Evolutionary conservation across 2,113 vertebrate genomes (phyloP).

Genomic region (Chamaetylas fuelleborni): DNA sequence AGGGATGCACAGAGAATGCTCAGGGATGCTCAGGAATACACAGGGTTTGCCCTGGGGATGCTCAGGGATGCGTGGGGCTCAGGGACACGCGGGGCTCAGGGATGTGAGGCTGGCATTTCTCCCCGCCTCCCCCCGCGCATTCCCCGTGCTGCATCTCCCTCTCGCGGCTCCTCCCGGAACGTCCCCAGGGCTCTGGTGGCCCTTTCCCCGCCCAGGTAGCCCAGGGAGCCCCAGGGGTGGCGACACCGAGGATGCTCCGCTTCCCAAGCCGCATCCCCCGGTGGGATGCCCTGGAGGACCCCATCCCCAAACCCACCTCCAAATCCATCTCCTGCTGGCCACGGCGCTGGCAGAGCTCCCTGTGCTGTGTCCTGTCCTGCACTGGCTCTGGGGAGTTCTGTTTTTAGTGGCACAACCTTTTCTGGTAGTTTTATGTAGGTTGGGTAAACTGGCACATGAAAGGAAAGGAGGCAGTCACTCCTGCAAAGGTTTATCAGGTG

Average conservation of each 20-base stretch:
- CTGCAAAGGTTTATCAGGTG: accelerated
- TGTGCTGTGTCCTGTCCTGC: accelerated
- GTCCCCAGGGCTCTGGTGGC: background rate
- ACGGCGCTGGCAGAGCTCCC: accelerated
- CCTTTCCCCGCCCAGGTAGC: no score
- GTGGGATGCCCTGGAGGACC: background rate
- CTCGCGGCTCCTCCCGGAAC: background rate
- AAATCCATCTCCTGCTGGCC: background rate
- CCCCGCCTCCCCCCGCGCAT: background rate
- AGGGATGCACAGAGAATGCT: no score
- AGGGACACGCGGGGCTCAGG: background rate
- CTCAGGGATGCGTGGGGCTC: no score
- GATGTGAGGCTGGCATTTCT: accelerated
- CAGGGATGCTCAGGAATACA: accelerated
- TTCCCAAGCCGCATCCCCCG: accelerated
- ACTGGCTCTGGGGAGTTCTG: accelerated
- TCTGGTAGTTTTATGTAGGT: background rate
- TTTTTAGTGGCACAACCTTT: accelerated
- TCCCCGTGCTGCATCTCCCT: conserved; percentile 12
- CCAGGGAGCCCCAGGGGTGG: accelerated
- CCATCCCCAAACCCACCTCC: background rate
- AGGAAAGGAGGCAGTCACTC: background rate
- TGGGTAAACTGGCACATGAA: accelerated
- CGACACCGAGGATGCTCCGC: accelerated
- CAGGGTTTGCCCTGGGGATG: no score